These are phyloP conservation scores for Nanorana parkeri DNA, from an alignment of 2,113 vertebrate genomes.

Conservation along the genomic window DNA sequence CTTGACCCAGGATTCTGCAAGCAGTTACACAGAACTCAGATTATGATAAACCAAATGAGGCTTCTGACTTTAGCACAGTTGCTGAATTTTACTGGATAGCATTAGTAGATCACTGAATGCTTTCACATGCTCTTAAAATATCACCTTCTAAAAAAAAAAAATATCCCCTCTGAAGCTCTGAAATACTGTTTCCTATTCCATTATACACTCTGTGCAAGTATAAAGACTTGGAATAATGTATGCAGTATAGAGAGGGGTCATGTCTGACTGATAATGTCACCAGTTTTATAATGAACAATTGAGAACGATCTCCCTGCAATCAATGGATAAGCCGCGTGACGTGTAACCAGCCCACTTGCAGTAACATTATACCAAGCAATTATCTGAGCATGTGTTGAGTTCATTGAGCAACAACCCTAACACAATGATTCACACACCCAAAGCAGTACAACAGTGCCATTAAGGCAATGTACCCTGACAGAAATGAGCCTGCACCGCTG, in stretches of 20 bases:
- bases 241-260: not conserved
- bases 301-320: slow-evolving; percentile 3
- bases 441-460: slow-evolving; percentile 22
- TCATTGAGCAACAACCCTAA: not conserved
- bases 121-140: no score
- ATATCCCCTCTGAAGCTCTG: no score
- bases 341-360: not conserved
- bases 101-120: no score
- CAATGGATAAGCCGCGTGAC: not conserved
- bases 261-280: slow-evolving; percentile 24
- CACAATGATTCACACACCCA: not conserved
- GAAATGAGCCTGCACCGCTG: slow-evolving; percentile 1
- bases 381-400: not conserved
- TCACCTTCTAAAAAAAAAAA: no score
- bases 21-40: no score
- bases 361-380: not conserved
- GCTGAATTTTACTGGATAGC: no score
- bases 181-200: no score
- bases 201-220: no score
- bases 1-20: no score
- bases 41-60: no score
- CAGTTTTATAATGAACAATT: slow-evolving; percentile 11
- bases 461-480: slow-evolving; percentile 37
- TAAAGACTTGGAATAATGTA: no score
- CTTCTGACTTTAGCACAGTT: no score